A percentile compares a stretch with the other conserved stretches of the same genome.
phyloP scores from a whole-genome alignment of 2,797 vertebrate species.

The Okamejei kenojei region DNA sequence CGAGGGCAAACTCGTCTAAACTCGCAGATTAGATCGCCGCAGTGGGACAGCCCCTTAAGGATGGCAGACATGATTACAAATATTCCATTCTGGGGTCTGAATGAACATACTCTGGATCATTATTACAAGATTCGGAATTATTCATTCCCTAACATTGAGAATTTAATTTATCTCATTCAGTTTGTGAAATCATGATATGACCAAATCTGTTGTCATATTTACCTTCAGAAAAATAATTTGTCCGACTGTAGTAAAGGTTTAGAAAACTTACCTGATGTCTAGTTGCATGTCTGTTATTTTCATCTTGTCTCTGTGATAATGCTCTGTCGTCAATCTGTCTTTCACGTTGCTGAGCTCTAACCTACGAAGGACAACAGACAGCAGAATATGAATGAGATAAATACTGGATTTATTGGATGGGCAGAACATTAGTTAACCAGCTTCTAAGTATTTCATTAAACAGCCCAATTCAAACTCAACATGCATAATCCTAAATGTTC shows the following conservation, averaged over 20 bases:
- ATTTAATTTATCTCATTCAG: neutral
- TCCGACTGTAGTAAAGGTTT: neutral
- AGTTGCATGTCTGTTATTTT: constrained; percentile 86
- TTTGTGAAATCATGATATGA: neutral
- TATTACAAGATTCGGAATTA: neutral
- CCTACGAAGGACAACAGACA: constrained; percentile 59
- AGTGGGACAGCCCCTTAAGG: no score
- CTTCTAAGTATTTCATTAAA: neutral
- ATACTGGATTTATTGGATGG: neutral
- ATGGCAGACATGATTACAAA: neutral
- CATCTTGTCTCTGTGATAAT: constrained; percentile 79
- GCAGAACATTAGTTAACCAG: neutral
- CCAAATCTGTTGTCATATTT: neutral
- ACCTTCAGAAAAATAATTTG: neutral
- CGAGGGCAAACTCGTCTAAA: no score
- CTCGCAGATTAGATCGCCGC: no score
- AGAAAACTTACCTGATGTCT: constrained; percentile 73
- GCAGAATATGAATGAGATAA: neutral
- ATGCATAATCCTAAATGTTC: neutral
- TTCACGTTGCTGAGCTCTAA: constrained; percentile 89
- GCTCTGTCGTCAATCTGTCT: constrained; percentile 92
- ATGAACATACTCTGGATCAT: neutral
- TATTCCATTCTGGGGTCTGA: neutral
- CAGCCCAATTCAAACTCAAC: neutral
- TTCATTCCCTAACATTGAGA: neutral